These are phyloP conservation scores for Anas georgica DNA, from an alignment of 2,797 vertebrate genomes.

Conservation along the genomic window DNA sequence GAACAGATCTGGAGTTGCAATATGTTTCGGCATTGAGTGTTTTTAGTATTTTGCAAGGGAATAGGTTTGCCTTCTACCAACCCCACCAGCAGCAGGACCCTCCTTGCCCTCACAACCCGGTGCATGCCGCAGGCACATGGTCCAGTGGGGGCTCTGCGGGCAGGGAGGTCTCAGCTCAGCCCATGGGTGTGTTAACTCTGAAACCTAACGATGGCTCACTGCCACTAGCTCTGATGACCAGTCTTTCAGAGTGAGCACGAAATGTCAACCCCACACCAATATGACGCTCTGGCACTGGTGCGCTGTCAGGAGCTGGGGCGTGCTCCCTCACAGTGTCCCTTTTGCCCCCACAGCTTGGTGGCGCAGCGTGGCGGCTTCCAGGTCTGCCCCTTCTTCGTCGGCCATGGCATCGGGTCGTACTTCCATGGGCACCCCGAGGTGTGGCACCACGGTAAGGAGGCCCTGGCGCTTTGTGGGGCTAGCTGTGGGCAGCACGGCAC, in stretches of 20 bases:
- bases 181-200: background rate
- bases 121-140: fast-evolving
- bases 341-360: constrained; percentile 82
- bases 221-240: fast-evolving
- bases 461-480: background rate
- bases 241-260: fast-evolving
- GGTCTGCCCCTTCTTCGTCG: constrained; percentile 93
- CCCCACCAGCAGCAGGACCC: background rate
- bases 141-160: background rate
- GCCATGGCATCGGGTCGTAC: constrained; percentile 95
- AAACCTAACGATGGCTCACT: background rate
- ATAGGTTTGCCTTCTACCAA: background rate
- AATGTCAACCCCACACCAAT: background rate
- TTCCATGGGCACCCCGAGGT: constrained; percentile 97
- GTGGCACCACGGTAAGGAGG: constrained; percentile 93
- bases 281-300: fast-evolving
- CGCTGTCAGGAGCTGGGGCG: fast-evolving
- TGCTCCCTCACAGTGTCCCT: background rate
- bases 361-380: constrained; percentile 81
- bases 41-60: background rate
- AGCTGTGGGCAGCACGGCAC: no score
- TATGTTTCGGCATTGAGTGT: background rate
- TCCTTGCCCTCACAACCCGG: background rate
- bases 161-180: fast-evolving
- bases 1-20: background rate